Conservation (phyloP, 2,113 vertebrate species). For the Chrysemys picta region DNA sequence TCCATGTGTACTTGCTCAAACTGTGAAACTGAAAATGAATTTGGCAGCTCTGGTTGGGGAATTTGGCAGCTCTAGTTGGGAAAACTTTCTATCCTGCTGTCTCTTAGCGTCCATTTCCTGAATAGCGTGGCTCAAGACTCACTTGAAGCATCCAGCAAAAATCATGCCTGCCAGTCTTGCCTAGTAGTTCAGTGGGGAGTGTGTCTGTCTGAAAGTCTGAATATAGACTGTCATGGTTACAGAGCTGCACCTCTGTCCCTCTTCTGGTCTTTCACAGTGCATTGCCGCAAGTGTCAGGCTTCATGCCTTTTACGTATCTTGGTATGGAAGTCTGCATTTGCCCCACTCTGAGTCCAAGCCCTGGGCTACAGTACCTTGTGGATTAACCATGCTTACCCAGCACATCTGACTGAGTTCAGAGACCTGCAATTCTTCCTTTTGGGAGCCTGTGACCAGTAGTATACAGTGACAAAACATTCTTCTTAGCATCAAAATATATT, state of each 20-base stretch:
- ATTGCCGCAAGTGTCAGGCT: not conserved
- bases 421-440: not conserved
- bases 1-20: not conserved
- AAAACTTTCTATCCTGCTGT: not conserved
- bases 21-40: not conserved
- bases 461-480: conserved; percentile 2
- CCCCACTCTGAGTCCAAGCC: conserved; percentile 7
- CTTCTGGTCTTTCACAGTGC: conserved; percentile 27
- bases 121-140: not conserved
- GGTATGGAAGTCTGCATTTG: conserved; percentile 33
- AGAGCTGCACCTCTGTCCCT: not conserved
- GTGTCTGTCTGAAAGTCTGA: not conserved
- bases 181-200: not conserved
- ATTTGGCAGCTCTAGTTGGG: not conserved
- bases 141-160: no score
- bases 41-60: not conserved
- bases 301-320: conserved; percentile 52
- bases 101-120: not conserved
- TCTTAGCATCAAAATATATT: not conserved
- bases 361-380: not conserved
- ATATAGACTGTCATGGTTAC: not conserved
- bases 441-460: not conserved
- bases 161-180: not conserved
- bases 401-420: not conserved
- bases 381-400: not conserved